Conservation (phyloP, 2,113 vertebrate genomes). For the Puntigrus tetrazona region DNA sequence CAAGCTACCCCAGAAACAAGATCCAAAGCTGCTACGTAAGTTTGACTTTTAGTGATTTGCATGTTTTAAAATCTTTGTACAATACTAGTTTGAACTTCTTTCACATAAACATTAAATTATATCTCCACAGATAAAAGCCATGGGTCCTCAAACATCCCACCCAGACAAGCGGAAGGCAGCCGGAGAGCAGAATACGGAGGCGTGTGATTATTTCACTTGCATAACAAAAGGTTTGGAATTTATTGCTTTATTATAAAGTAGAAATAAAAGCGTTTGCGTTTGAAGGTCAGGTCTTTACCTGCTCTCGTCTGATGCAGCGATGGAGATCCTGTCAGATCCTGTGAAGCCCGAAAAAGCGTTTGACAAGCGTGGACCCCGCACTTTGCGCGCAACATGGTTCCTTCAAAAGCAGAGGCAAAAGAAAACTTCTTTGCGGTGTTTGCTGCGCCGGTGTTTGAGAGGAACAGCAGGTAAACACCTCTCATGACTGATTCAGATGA, state of each 20-base stretch:
- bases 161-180: slow-evolving; percentile 98
- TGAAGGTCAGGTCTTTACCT: too few relatives aligned
- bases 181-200: slow-evolving; percentile 93
- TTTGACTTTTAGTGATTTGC: slow-evolving; percentile 51
- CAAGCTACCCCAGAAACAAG: slow-evolving; percentile 94
- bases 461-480: slow-evolving; percentile 85
- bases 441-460: slow-evolving; percentile 86
- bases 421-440: slow-evolving; percentile 94
- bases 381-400: slow-evolving; percentile 93
- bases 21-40: slow-evolving; percentile 99
- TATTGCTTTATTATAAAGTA: neutral
- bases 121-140: slow-evolving; percentile 92
- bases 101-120: too few relatives aligned
- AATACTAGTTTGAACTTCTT: too few relatives aligned
- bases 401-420: slow-evolving; percentile 92
- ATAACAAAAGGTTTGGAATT: slow-evolving; percentile 91
- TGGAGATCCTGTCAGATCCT: slow-evolving; percentile 92
- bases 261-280: neutral
- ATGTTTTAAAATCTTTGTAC: too few relatives aligned
- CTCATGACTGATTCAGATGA: neutral
- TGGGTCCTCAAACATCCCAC: slow-evolving; percentile 97
- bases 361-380: slow-evolving; percentile 96
- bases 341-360: slow-evolving; percentile 94
- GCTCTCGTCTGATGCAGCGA: slow-evolving; percentile 73
- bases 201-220: slow-evolving; percentile 97